Conservation (phyloP, 1,140 invertebrate genomes). For the Pseudachorutes palmiensis region DNA sequence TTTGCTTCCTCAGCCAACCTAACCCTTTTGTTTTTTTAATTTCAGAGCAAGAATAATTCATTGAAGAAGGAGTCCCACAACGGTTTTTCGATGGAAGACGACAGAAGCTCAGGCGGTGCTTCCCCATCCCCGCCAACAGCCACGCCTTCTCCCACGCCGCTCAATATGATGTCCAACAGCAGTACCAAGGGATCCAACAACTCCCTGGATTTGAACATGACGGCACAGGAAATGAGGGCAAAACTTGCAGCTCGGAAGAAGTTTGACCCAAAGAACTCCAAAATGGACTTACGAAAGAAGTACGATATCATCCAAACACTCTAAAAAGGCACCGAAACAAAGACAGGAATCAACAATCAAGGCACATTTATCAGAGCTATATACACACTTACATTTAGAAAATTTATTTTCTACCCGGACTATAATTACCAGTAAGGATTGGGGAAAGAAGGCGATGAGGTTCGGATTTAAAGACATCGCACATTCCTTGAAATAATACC, state of each 20-base stretch:
- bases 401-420: too few species aligned
- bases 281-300: conserved; percentile 80
- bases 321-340: conserved; percentile 40
- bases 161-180: conserved; percentile 17
- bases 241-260: conserved; percentile 73
- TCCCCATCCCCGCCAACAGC: too few species aligned
- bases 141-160: conserved; percentile 34
- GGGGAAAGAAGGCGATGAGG: too few species aligned
- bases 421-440: too few species aligned
- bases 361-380: too few species aligned
- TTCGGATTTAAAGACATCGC: too few species aligned
- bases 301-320: conserved; percentile 86
- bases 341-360: not conserved
- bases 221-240: conserved; percentile 76
- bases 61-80: conserved; percentile 26
- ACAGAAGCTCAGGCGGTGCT: conserved; percentile 29
- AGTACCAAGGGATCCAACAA: conserved; percentile 10
- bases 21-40: too few species aligned
- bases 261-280: conserved; percentile 79
- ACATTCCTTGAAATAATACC: too few species aligned
- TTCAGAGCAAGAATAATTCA: conserved; percentile 38
- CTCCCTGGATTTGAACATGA: conserved; percentile 69
- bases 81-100: conserved; percentile 23
- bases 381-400: too few species aligned
- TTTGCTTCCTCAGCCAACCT: too few species aligned